Base-by-base conservation (phyloP, 37 sponge, comb jelly and placozoan genomes). In the Agelas oroides region DNA sequence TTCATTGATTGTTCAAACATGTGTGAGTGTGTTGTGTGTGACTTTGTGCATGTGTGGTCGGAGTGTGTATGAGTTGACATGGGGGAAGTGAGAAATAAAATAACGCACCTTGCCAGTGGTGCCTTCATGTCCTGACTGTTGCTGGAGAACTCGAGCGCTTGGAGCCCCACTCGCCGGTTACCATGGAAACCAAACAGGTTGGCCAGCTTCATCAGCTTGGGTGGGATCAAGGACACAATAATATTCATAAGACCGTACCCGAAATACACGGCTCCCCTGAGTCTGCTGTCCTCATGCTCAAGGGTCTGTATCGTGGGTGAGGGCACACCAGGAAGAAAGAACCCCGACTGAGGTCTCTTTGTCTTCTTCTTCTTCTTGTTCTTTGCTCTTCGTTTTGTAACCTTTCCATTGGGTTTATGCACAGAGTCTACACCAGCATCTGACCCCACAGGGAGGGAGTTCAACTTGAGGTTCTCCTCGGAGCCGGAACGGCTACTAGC, bases 141-240 rank as follows among this genome's bases (percentile, higher is more conserved):
- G 55, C 89, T 79, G 78, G 86, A 69, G 78, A 76, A 94, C 70
- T 90, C 79, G 61, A 98, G 88, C 18, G 93, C 93, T 66, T 92
- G 80, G 27, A 98, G 83, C 24, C 94, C 99, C 33, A 92, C 65
- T 17, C 80, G 33, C 18, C 97, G 71, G 80, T 92, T 75, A 23
- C 96, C 97, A 71, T 80, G 85, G 94, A 98, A 98, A 59, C 99
- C 99, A 72, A 98, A 84, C 59, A 98, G 73, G 77, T 98, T 96
- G 70, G 95, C 97, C 56, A 98, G 54, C 46, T 86, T 94, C 69
- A 98, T 84, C 53, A 96, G 85, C 40, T 95, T 94, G 35, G 92
- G 95, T 24, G 99, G 99, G 27, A 98, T 98, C 27, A 98, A 90
- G 6, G 99, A 98, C 65, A 98, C 56, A 30, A 88, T 76, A 57